Conservation (phyloP, 2,797 vertebrate genomes). For the Enteromius paludinosus region DNA sequence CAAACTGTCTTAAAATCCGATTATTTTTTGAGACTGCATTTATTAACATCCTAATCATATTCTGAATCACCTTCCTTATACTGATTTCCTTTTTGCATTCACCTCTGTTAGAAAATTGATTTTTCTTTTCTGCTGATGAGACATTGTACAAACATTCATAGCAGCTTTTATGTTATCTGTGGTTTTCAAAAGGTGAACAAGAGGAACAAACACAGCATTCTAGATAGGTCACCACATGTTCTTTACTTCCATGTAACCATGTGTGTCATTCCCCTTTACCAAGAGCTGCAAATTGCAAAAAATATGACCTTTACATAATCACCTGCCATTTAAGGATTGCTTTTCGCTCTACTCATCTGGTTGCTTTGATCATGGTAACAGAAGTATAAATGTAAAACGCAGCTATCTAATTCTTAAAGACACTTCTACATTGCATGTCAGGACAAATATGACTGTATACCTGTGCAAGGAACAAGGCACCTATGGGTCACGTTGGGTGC, state of each 20-base stretch:
- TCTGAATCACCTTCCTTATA: conserved; percentile 63
- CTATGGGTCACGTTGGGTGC: not conserved
- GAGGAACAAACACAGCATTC: conserved; percentile 65
- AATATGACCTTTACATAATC: conserved; percentile 75
- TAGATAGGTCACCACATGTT: conserved; percentile 67
- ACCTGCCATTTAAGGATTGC: conserved; percentile 70
- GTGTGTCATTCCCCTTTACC: conserved; percentile 66
- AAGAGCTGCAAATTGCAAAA: conserved; percentile 65
- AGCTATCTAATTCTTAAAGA: conserved; percentile 34
- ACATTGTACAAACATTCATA: conserved; percentile 72
- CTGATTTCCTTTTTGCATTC: conserved; percentile 75
- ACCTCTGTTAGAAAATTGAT: conserved; percentile 75
- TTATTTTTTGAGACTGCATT: not conserved
- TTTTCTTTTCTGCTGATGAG: conserved; percentile 77
- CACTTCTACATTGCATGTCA: not conserved
- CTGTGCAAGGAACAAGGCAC: not conserved
- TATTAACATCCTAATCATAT: conserved; percentile 58
- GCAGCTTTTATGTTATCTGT: conserved; percentile 69
- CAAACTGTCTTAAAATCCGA: not conserved
- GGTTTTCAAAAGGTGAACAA: conserved; percentile 72
- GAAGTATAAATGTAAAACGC: conserved; percentile 70
- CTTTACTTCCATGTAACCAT: conserved; percentile 52
- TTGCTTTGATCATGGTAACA: conserved; percentile 73
- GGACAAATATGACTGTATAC: not conserved
- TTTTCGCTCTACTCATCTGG: conserved; percentile 71